Conservation (phyloP, 2,113 vertebrate genomes). For the Tylochromis polylepis region DNA sequence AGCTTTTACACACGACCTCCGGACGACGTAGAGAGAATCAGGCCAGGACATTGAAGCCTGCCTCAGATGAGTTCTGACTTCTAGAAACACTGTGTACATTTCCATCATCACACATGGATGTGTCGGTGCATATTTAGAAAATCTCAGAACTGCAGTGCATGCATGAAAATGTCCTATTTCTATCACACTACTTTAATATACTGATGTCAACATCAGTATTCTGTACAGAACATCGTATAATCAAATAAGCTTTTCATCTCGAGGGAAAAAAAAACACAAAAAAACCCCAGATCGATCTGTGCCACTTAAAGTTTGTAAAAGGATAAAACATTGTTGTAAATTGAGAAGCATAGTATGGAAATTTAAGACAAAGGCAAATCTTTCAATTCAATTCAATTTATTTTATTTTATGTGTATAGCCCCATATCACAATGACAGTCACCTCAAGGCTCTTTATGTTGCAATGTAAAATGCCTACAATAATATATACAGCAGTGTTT, state of each 20-base stretch:
- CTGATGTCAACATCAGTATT: too few species aligned
- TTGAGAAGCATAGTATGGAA: accelerated
- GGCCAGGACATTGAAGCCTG: accelerated
- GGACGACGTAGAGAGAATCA: neutral
- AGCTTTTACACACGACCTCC: neutral
- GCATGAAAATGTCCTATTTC: neutral
- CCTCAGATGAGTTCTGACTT: neutral
- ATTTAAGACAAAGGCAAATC: neutral
- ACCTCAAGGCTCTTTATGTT: neutral
- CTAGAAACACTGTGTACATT: accelerated
- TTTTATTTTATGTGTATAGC: neutral
- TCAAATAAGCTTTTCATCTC: neutral
- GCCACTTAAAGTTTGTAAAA: neutral
- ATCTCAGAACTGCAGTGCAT: neutral
- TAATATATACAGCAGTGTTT: too few species aligned
- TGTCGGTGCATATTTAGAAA: neutral
- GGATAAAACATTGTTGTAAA: neutral
- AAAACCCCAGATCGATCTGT: neutral
- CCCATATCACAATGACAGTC: neutral
- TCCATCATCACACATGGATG: too few species aligned
- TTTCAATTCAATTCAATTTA: neutral
- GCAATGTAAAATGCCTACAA: neutral
- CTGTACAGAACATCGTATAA: too few species aligned
- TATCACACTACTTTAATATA: neutral
- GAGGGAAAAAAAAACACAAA: neutral